phyloP scores from a whole-genome alignment of 2,113 vertebrate species.

The Gobius niger region DNA sequence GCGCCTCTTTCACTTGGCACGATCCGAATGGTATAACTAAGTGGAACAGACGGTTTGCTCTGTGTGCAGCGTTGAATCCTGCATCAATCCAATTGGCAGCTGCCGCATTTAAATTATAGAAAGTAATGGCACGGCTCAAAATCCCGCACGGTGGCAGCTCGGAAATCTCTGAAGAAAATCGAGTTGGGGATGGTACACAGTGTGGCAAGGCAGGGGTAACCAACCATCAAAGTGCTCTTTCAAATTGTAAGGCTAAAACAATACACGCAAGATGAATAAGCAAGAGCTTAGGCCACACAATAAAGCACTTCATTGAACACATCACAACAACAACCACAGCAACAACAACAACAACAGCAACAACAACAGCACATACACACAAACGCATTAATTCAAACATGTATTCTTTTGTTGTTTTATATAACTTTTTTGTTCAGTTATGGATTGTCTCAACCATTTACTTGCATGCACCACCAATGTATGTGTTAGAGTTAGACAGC shows the following conservation, averaged over 20 bases:
- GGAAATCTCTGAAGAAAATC: slow-evolving; percentile 33
- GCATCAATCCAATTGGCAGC: slow-evolving; percentile 55
- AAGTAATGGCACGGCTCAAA: slow-evolving; percentile 14
- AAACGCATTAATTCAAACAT: no score
- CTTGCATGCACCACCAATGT: no score
- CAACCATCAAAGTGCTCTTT: slow-evolving; percentile 6
- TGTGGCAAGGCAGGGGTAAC: background rate
- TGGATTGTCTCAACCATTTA: no score
- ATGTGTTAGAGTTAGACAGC: no score
- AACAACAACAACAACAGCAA: no score
- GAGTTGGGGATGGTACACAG: slow-evolving; percentile 17
- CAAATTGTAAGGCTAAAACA: slow-evolving; percentile 6
- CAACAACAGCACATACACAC: no score
- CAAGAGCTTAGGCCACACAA: background rate
- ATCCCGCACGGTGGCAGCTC: slow-evolving; percentile 18
- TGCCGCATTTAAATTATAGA: slow-evolving; percentile 53
- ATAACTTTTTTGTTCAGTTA: no score
- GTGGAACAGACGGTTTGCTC: slow-evolving; percentile 42
- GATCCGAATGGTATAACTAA: slow-evolving; percentile 42
- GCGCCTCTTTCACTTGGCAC: slow-evolving; percentile 48
- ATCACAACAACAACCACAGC: no score
- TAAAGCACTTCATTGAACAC: background rate
- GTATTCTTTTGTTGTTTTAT: no score
- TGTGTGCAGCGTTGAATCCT: slow-evolving; percentile 37
- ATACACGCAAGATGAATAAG: background rate